phyloP scores from a whole-genome alignment of 2,113 vertebrate species.

The Vulpes lagopus region DNA sequence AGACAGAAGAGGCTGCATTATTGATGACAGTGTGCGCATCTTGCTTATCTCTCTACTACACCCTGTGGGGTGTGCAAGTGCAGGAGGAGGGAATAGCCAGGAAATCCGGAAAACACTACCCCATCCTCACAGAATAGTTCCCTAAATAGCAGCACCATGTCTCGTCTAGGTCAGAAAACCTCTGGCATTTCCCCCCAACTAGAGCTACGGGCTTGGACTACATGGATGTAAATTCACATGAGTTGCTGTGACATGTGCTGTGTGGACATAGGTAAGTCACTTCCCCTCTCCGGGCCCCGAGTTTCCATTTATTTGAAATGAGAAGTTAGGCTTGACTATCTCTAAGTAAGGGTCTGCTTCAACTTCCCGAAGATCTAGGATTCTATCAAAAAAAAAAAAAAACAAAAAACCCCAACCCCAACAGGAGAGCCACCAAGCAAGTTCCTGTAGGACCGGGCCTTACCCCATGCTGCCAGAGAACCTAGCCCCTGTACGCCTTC shows the following conservation, averaged over 20 bases:
- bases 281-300: conserved; percentile 9
- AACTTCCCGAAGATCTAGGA: neutral
- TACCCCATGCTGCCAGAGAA: neutral
- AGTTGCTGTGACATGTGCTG: neutral
- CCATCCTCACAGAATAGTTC: conserved; percentile 68
- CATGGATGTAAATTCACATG: neutral
- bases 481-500: neutral
- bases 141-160: conserved; percentile 73
- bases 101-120: conserved; percentile 82
- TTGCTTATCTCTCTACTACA: conserved; percentile 74
- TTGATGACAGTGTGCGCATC: conserved; percentile 71
- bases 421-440: neutral
- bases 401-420: neutral
- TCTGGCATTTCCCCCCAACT: conserved; percentile 39
- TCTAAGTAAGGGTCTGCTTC: neutral
- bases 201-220: neutral
- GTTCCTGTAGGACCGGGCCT: neutral
- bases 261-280: conserved; percentile 62
- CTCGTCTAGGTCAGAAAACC: conserved; percentile 68
- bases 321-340: neutral
- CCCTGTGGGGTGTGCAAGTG: conserved; percentile 68
- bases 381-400: conserved; percentile 4
- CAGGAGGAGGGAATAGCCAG: conserved; percentile 75
- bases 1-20: conserved; percentile 81
- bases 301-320: neutral